Evolutionary conservation across 1,140 invertebrate species (phyloP).

Genomic region (Drosophila nannoptera): DNA sequence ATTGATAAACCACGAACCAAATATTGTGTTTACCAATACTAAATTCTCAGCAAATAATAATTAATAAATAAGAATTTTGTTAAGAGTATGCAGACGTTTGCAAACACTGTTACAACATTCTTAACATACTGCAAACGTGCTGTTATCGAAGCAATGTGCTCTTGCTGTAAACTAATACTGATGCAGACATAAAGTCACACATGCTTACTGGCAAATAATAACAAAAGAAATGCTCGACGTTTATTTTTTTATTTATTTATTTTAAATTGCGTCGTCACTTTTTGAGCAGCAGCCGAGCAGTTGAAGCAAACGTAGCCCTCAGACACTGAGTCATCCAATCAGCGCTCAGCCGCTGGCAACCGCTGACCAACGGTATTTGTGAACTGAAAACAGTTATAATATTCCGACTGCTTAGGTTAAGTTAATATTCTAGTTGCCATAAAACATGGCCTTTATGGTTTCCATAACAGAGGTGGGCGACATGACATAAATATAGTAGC

Average conservation of each 20-base stretch:
- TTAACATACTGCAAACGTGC: conserved; percentile 5
- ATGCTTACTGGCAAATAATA: conserved; percentile 27
- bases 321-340: conserved; percentile 33
- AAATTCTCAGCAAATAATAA: background rate
- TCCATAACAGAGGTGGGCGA: conserved; percentile 49
- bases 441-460: conserved; percentile 44
- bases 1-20: background rate
- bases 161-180: conserved; percentile 7
- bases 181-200: conserved; percentile 7
- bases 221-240: conserved; percentile 53
- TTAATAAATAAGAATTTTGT: background rate
- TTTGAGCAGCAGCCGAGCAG: conserved; percentile 25
- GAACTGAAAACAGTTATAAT: conserved; percentile 1
- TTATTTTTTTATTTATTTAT: conserved; percentile 30
- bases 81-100: background rate
- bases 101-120: background rate
- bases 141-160: conserved; percentile 12
- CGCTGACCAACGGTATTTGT: conserved; percentile 20
- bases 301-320: conserved; percentile 8
- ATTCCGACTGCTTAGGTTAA: background rate
- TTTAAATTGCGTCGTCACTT: conserved; percentile 52
- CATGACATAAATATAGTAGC: background rate
- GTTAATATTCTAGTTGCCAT: background rate
- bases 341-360: conserved; percentile 1
- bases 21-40: background rate